Conservation (phyloP, 1,140 invertebrate genomes). For the Listronotus bonariensis region DNA sequence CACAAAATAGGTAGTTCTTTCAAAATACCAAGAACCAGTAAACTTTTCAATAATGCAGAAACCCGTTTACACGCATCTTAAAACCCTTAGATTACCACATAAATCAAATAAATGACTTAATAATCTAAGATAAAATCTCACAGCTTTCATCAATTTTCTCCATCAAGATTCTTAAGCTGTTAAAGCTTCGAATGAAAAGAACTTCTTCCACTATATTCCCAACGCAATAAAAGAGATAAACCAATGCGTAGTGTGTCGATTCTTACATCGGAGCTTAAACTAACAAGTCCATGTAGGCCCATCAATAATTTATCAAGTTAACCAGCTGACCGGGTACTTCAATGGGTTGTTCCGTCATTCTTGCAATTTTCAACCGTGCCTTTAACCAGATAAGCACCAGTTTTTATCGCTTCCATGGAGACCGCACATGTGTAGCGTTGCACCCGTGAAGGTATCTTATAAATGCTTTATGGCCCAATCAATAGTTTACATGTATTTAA, state of each 20-base stretch:
- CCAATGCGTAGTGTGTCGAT: not conserved
- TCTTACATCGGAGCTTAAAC: not conserved
- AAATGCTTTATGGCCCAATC: not conserved
- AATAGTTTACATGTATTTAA: not conserved
- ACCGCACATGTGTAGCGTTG: conserved; percentile 24
- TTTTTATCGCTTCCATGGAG: conserved; percentile 20
- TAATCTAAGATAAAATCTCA: conserved; percentile 7
- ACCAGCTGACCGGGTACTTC: conserved; percentile 26
- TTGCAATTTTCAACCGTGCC: conserved; percentile 26
- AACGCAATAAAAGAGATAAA: not conserved
- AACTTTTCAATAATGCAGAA: too few relatives aligned
- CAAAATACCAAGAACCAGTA: too few relatives aligned
- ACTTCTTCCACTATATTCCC: not conserved
- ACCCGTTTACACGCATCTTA: too few relatives aligned
- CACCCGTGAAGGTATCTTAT: conserved; percentile 21
- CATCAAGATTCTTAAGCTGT: conserved; percentile 10
- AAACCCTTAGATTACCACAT: not conserved
- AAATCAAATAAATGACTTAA: conserved; percentile 21
- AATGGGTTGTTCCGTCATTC: conserved; percentile 32
- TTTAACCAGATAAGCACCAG: conserved; percentile 32
- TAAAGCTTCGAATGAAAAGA: not conserved
- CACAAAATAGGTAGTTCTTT: too few relatives aligned
- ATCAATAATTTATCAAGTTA: conserved; percentile 30
- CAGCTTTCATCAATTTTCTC: conserved; percentile 7
- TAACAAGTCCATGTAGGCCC: conserved; percentile 11